phyloP scores from a whole-genome alignment of 2,888 invertebrate species.

The Ernsta delagoae region DNA sequence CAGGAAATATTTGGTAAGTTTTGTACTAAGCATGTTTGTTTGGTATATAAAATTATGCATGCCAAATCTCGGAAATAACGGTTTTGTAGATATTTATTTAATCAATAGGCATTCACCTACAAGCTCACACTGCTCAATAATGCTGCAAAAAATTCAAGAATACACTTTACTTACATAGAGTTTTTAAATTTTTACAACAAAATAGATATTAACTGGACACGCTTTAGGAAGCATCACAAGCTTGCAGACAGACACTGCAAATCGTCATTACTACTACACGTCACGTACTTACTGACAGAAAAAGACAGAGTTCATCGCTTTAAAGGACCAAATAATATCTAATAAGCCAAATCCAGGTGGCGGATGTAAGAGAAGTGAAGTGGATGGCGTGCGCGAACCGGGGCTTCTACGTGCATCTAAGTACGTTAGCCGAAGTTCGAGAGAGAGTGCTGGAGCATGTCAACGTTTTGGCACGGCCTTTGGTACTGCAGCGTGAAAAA shows the following conservation, averaged over 20 bases:
- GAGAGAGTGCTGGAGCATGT: slow-evolving; percentile 99
- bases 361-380: slow-evolving; percentile 96
- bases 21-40: no score
- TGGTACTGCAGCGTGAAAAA: slow-evolving; percentile 93
- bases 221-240: slow-evolving; percentile 31
- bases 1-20: background rate
- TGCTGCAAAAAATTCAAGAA: background rate
- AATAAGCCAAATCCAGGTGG: slow-evolving; percentile 78
- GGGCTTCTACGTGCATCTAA: slow-evolving; percentile 98
- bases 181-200: background rate
- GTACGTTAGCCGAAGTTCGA: slow-evolving; percentile 98
- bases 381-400: slow-evolving; percentile 99
- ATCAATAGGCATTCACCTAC: background rate
- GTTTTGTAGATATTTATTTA: background rate
- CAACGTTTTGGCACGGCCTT: slow-evolving; percentile 97
- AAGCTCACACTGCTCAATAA: slow-evolving; percentile 17
- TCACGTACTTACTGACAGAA: slow-evolving; percentile 18
- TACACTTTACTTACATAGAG: background rate
- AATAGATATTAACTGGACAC: background rate
- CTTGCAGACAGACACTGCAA: slow-evolving; percentile 44
- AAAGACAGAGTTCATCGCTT: background rate
- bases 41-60: background rate
- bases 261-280: slow-evolving; percentile 12
- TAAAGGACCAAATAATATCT: slow-evolving; percentile 49
- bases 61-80: background rate